Evolutionary conservation across 2,113 vertebrate species (phyloP).

Genomic region (Oreochromis niloticus): DNA sequence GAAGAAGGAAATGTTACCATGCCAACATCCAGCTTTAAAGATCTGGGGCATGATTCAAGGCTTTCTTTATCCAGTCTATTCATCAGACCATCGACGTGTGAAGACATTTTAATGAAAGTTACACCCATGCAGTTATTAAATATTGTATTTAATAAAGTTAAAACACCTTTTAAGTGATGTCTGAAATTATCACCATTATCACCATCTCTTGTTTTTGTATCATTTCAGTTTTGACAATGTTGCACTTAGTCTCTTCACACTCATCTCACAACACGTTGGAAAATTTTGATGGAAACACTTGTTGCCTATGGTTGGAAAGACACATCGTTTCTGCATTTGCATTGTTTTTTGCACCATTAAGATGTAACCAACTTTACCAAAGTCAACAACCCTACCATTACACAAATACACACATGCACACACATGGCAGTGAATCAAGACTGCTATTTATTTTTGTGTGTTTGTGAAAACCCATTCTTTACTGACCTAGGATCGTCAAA

Average conservation of each 20-base stretch:
- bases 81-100: background rate
- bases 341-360: background rate
- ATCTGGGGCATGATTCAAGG: background rate
- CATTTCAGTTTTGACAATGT: background rate
- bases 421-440: background rate
- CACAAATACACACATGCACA: background rate
- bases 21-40: background rate
- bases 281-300: background rate
- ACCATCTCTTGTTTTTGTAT: background rate
- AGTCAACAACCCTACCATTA: background rate
- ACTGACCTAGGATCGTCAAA: background rate
- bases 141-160: background rate
- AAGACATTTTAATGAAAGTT: background rate
- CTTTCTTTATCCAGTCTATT: background rate
- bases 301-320: background rate
- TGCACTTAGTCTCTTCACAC: background rate
- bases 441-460: background rate
- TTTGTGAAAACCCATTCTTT: background rate
- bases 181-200: background rate
- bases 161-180: background rate
- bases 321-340: background rate
- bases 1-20: background rate
- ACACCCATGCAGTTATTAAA: background rate
- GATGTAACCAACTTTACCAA: background rate
- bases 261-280: background rate